phyloP scores from a whole-genome alignment of 2,113 vertebrate genomes.

The Hucho hucho region DNA sequence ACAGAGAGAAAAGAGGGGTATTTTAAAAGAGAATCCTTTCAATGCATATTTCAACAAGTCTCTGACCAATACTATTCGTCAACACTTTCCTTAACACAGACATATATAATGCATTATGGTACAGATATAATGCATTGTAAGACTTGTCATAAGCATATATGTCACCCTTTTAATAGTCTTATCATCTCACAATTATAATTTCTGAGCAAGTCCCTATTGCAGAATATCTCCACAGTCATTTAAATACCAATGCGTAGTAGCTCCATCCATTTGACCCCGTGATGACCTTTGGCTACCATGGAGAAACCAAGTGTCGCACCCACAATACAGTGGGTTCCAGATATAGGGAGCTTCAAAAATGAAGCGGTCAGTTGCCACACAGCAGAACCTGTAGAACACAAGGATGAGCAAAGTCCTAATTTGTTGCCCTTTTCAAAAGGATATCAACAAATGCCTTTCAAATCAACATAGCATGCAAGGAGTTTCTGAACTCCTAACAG shows the following conservation, averaged over 20 bases:
- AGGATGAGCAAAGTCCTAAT: constrained; percentile 12
- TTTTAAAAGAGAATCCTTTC: constrained; percentile 20
- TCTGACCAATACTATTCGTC: no score
- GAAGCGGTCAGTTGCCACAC: constrained; percentile 94
- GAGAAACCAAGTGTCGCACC: constrained; percentile 95
- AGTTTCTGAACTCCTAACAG: neutral
- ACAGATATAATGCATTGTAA: no score
- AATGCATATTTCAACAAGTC: neutral
- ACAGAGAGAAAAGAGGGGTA: constrained; percentile 16
- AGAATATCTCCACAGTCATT: neutral
- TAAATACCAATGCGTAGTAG: constrained; percentile 89
- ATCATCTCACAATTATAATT: no score
- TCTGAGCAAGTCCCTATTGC: neutral
- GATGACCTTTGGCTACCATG: constrained; percentile 84
- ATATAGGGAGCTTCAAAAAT: constrained; percentile 95
- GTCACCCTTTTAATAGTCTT: no score
- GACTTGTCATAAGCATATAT: no score
- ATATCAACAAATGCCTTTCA: neutral
- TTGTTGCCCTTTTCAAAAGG: no score
- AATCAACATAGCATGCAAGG: neutral
- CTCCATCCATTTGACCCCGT: constrained; percentile 89
- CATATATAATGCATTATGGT: no score
- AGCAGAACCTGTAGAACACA: constrained; percentile 82
- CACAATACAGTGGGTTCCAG: constrained; percentile 96
- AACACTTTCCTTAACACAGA: no score